These are phyloP conservation scores for Crotalus tigris DNA, from an alignment of 2,113 vertebrate species.

Conservation along the genomic window DNA sequence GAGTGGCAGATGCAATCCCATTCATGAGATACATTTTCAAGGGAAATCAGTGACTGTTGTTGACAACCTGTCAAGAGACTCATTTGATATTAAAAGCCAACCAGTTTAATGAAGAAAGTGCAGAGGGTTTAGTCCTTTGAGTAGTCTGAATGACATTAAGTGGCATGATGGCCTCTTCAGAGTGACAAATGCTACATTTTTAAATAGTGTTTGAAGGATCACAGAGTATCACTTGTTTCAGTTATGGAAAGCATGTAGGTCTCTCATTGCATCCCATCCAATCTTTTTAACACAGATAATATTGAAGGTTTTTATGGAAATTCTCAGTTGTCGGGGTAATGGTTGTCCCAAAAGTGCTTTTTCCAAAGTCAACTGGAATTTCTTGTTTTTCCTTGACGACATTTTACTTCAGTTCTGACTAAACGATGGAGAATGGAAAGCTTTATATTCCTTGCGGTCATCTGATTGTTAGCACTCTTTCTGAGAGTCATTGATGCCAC, in stretches of 20 bases:
- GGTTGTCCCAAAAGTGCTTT: too few species aligned
- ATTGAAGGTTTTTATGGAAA: background rate
- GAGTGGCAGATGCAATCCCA: conserved; percentile 10
- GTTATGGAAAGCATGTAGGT: background rate
- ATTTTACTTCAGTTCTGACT: too few species aligned
- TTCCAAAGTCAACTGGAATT: too few species aligned
- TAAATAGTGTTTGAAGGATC: background rate
- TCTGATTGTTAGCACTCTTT: too few species aligned
- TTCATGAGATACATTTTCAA: background rate
- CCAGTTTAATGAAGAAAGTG: conserved; percentile 22
- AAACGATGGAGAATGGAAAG: too few species aligned
- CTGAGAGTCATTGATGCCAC: too few species aligned
- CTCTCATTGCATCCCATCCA: background rate
- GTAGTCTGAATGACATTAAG: background rate
- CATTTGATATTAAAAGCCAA: conserved; percentile 23
- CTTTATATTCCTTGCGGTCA: too few species aligned
- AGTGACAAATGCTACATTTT: conserved; percentile 16
- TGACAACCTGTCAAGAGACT: conserved; percentile 13
- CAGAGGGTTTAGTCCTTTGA: background rate
- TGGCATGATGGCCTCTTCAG: background rate
- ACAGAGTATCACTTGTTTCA: background rate
- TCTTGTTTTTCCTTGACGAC: too few species aligned
- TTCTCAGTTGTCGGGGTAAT: background rate
- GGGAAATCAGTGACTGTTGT: conserved; percentile 8
- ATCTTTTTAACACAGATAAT: background rate